Base-by-base conservation (phyloP, 2,113 vertebrate genomes). In the Alethe castanea region DNA sequence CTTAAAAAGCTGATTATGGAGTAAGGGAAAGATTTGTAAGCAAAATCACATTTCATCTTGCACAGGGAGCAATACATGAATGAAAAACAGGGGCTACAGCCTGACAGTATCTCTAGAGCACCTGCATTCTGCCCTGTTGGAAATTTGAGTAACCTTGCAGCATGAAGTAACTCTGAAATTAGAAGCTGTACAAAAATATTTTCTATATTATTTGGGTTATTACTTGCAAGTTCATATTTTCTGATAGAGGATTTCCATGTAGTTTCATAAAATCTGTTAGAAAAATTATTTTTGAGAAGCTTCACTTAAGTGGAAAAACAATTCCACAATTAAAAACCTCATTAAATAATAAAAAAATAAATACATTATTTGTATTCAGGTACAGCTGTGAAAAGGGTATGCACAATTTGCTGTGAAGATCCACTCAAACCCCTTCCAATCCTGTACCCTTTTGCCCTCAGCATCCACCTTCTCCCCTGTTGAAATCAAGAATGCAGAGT, bases 381-480 rank as follows among this genome's bases (percentile, higher is more conserved):
- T 74, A 92, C 31, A 87, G 60, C 81, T 78, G 74, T 83, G 86
- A 86, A 74, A 93, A 87, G 53, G 19, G 44, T 83, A 94, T 33
- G 81, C 59, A 59, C 78, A 91, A 90, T 92, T 85, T 88, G 70
- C 64, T 91, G 78, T 4, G 0, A 90, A 94, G 86, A 87, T 84
- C 66, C 36, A 45, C 70, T 91, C 82, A 78, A 88, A 84, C 86
- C 65, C 88, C 87, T 86, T 95, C 90, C 82, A 94, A 92, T 96
- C 48, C 80, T 72, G 90, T 94, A 96, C 95, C 96, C 94, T 97
- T 96, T 95, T 97, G 95, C 96, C 95, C 96, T 96, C 94, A 95
- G 96, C 91, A 97, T 95, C 93, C 84, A 96, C 92, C 83, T 95
- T 95, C 84, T 97, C 89, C 95, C 95, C 92, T 96, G 95, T 96